These are phyloP conservation scores for Drosophila bocki DNA, from an alignment of 1,140 invertebrate species.

Conservation along the genomic window DNA sequence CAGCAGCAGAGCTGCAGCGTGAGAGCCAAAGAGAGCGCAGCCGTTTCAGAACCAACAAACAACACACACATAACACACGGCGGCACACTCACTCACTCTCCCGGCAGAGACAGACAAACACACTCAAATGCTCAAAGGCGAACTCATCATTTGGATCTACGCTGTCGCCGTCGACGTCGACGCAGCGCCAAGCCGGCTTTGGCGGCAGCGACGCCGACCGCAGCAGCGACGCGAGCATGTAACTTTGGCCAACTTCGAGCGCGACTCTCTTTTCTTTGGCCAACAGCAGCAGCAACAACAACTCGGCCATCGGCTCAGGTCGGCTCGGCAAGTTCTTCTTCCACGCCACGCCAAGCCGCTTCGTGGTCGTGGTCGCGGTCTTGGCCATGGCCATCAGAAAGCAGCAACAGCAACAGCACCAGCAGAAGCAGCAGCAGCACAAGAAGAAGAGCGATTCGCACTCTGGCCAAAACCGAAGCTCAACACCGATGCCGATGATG, in stretches of 20 bases:
- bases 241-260: conserved; percentile 66
- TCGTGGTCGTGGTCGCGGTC: conserved; percentile 66
- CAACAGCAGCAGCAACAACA: conserved; percentile 11
- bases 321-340: conserved; percentile 75
- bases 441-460: conserved; percentile 66
- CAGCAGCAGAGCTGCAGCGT: conserved; percentile 25
- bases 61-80: conserved; percentile 54
- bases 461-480: conserved; percentile 33
- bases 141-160: conserved; percentile 78
- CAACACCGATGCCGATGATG: conserved; percentile 18
- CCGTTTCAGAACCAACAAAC: conserved; percentile 39
- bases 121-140: conserved; percentile 43
- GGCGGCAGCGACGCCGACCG: conserved; percentile 15
- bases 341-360: conserved; percentile 5
- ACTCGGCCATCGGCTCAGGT: conserved; percentile 62
- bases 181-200: conserved; percentile 62
- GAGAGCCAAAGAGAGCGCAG: conserved; percentile 19
- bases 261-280: conserved; percentile 19
- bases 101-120: conserved; percentile 26
- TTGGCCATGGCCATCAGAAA: conserved; percentile 58
- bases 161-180: conserved; percentile 33
- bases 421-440: conserved; percentile 1
- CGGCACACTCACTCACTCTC: conserved; percentile 35
- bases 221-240: conserved; percentile 52
- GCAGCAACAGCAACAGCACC: neutral